A percentile compares a stretch with the other conserved stretches of the same genome.
Conservation (phyloP, 2,797 vertebrate genomes). For the Gambelia wislizenii region DNA sequence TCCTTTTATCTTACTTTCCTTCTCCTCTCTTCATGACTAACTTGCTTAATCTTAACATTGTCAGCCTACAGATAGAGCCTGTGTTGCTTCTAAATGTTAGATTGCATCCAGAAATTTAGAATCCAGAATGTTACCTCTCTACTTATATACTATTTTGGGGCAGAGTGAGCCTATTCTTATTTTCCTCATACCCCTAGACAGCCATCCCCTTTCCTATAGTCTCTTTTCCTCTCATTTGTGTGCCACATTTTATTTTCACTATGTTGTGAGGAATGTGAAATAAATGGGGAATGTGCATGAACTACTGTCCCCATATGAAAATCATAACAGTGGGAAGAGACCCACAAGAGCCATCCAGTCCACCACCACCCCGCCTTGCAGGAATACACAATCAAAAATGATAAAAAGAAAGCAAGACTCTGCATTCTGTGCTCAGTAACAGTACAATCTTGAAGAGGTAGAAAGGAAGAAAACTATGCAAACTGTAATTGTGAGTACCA, state of each 20-base stretch:
- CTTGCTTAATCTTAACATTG: not conserved
- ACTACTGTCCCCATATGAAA: not conserved
- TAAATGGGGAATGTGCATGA: not conserved
- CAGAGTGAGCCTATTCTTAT: not conserved
- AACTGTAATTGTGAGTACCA: not conserved
- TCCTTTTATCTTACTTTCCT: not conserved
- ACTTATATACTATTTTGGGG: not conserved
- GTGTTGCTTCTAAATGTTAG: not conserved
- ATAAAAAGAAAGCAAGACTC: not conserved
- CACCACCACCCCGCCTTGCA: too few species aligned
- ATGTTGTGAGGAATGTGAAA: not conserved
- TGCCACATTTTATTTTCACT: not conserved
- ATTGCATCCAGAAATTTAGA: not conserved
- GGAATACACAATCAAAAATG: too few species aligned
- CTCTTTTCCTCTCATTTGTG: not conserved
- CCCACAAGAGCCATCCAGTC: too few species aligned
- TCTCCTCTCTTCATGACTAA: not conserved
- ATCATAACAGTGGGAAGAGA: too few species aligned
- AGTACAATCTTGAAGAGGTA: not conserved
- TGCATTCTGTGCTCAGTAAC: not conserved
- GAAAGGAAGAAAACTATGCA: not conserved
- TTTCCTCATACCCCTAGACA: not conserved
- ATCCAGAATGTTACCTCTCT: too few species aligned
- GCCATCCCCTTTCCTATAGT: too few species aligned
- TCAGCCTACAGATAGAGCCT: not conserved